phyloP scores from a whole-genome alignment of 2,113 vertebrate genomes.

The Guaruba guarouba region DNA sequence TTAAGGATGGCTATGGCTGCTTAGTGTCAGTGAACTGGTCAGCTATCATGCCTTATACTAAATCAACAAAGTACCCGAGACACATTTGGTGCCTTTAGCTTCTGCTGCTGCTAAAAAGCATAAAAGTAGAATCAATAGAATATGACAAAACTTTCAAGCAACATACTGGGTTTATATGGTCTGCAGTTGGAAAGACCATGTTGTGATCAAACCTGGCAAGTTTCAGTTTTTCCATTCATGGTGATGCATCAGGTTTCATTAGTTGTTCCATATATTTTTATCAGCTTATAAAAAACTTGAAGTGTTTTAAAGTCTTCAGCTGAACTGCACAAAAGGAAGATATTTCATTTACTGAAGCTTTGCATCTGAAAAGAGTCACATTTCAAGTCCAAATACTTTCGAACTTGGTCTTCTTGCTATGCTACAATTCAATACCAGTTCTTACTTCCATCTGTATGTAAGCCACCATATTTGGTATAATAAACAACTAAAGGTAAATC shows the following conservation, averaged over 20 bases:
- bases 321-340: neutral
- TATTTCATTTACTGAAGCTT: neutral
- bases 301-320: neutral
- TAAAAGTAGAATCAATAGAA: neutral
- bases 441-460: neutral
- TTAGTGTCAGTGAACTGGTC: neutral
- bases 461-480: neutral
- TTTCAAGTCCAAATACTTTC: neutral
- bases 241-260: neutral
- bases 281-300: neutral
- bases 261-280: neutral
- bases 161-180: neutral
- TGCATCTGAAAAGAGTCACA: neutral
- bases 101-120: neutral
- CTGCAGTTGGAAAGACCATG: neutral
- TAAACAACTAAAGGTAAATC: neutral
- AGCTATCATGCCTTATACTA: neutral
- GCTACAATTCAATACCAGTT: neutral
- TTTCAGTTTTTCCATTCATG: neutral
- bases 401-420: neutral
- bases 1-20: neutral
- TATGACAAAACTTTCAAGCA: neutral
- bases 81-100: neutral
- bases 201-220: neutral
- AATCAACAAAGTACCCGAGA: neutral